phyloP scores from a whole-genome alignment of 2,113 vertebrate species.

The Albula glossodonta region DNA sequence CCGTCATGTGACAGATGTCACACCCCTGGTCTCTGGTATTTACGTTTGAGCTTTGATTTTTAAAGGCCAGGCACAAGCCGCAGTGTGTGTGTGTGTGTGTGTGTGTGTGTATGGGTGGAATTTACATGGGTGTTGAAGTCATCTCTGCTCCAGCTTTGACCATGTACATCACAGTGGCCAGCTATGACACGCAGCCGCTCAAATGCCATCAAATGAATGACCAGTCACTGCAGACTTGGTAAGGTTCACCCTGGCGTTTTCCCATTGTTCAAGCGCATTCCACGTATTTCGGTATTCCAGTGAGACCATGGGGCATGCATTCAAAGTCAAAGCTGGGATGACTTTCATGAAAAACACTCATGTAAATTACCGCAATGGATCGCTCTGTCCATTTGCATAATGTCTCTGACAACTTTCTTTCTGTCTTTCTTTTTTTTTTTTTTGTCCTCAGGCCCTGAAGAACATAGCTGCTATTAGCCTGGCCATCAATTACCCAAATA shows the following conservation, averaged over 20 bases:
- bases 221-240: not conserved
- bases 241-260: not conserved
- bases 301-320: not conserved
- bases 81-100: not conserved
- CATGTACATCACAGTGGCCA: too few relatives aligned
- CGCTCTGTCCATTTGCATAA: slow-evolving; percentile 19
- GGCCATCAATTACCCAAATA: slow-evolving; percentile 97
- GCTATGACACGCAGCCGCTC: not conserved
- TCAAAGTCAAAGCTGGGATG: not conserved
- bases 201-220: not conserved
- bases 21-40: not conserved
- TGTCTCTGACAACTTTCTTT: not conserved
- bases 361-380: slow-evolving; percentile 35
- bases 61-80: not conserved
- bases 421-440: slow-evolving; percentile 2
- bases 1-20: not conserved
- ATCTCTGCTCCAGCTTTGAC: too few relatives aligned
- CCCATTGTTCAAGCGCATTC: too few relatives aligned
- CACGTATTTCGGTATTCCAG: not conserved
- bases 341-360: not conserved
- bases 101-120: too few relatives aligned
- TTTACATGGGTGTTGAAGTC: too few relatives aligned
- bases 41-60: not conserved
- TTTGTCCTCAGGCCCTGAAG: slow-evolving; percentile 84
- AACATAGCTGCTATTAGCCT: slow-evolving; percentile 98